Evolutionary conservation across 2,797 vertebrate species (phyloP).

Genomic region (Ceryle rudis): DNA sequence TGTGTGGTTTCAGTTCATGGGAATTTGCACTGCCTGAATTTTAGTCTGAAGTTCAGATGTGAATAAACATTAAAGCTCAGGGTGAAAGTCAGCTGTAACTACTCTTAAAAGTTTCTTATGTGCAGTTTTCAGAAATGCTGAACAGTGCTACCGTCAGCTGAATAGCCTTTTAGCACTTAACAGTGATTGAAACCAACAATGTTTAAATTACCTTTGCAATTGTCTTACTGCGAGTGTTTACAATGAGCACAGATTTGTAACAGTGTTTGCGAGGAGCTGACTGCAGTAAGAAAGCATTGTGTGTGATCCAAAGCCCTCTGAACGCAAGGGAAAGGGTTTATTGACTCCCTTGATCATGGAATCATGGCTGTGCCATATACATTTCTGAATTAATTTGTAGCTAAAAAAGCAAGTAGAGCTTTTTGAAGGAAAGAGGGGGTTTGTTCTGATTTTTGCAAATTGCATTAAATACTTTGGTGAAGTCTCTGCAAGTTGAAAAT

Average conservation of each 20-base stretch:
- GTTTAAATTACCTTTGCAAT: neutral
- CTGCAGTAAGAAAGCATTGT: neutral
- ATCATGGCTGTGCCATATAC: neutral
- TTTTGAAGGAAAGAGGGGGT: neutral
- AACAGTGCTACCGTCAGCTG: neutral
- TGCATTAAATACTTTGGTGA: neutral
- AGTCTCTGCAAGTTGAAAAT: neutral
- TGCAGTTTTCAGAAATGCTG: neutral
- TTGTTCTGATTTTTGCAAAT: neutral
- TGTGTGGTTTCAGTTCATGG: neutral
- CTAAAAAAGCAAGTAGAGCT: neutral
- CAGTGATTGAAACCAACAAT: neutral
- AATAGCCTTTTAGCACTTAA: neutral
- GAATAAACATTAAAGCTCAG: slow-evolving; percentile 44
- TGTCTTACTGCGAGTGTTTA: neutral
- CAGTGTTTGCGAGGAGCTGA: neutral
- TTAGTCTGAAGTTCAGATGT: slow-evolving; percentile 35
- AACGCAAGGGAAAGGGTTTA: neutral
- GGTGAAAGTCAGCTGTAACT: neutral
- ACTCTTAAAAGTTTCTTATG: neutral
- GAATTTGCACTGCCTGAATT: slow-evolving; percentile 25
- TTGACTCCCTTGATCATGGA: neutral
- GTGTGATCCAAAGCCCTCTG: neutral
- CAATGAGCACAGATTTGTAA: neutral
- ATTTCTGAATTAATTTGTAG: neutral